Conservation (phyloP, 2,888 invertebrate species). For the Acanthosepion esculentum region DNA sequence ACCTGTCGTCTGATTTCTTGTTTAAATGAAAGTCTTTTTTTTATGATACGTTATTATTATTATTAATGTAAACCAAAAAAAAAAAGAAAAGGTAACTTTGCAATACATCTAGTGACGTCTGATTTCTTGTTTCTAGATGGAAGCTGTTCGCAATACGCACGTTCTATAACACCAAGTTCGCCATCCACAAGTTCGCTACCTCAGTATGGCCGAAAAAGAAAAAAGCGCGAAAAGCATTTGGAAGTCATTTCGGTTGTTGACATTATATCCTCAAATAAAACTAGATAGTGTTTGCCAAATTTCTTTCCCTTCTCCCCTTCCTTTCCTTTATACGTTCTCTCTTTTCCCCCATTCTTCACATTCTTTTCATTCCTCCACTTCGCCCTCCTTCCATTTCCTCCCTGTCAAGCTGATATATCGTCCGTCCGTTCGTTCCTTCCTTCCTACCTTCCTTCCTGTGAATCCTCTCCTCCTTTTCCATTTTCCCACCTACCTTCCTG, state of each 20-base stretch:
- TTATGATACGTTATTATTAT: not conserved
- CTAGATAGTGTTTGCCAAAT: no score
- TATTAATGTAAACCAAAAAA: not conserved
- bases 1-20: not conserved
- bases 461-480: no score
- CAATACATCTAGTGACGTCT: not conserved
- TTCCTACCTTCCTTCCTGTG: not conserved
- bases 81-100: not conserved
- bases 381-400: no score
- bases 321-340: no score
- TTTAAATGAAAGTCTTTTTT: not conserved
- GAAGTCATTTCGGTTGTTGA: slow-evolving; percentile 36
- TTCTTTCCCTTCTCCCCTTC: no score
- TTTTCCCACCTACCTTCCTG: no score
- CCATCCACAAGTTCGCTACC: not conserved
- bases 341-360: no score
- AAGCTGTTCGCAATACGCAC: not conserved
- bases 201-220: not conserved
- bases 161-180: slow-evolving; percentile 37
- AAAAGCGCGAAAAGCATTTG: not conserved
- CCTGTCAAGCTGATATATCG: not conserved
- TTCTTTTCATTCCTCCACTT: no score
- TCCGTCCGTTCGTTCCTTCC: not conserved
- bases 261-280: not conserved
- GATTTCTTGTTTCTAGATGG: slow-evolving; percentile 38